Percentiles rank a stretch among this genome's conserved stretches.
These are phyloP conservation scores for Mamestra brassicae DNA, from an alignment of 2,888 invertebrate species.

Conservation along the genomic window DNA sequence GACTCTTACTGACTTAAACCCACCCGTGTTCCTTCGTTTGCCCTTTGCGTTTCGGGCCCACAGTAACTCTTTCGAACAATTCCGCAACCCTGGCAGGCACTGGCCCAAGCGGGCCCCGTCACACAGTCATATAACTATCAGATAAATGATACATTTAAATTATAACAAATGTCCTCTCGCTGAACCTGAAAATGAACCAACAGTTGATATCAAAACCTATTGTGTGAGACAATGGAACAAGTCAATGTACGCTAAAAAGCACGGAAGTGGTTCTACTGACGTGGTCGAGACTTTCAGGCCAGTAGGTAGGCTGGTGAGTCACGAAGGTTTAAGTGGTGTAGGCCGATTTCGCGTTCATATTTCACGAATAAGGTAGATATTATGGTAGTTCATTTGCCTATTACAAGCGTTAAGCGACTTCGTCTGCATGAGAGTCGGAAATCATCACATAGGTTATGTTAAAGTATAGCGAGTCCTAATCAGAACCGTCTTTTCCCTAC, in stretches of 20 bases:
- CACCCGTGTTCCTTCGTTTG: too few relatives aligned
- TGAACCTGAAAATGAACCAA: constrained; percentile 35
- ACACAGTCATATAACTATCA: constrained; percentile 1
- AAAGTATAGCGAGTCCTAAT: too few relatives aligned
- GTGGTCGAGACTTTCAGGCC: constrained; percentile 2
- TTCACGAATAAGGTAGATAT: neutral
- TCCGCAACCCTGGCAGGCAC: too few relatives aligned
- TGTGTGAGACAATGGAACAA: constrained; percentile 14
- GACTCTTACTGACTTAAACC: too few relatives aligned
- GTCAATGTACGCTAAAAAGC: constrained; percentile 18
- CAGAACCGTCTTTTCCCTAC: too few relatives aligned
- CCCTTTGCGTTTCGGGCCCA: too few relatives aligned
- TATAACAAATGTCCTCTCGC: constrained; percentile 3
- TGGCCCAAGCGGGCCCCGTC: neutral
- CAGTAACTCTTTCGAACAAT: too few relatives aligned
- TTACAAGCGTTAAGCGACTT: too few relatives aligned
- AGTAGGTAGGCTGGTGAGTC: neutral
- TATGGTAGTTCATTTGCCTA: too few relatives aligned
- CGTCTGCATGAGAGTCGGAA: too few relatives aligned
- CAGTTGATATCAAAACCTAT: constrained; percentile 29
- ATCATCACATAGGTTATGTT: too few relatives aligned
- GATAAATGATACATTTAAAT: constrained; percentile 5
- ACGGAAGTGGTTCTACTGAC: constrained; percentile 4
- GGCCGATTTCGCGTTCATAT: neutral
- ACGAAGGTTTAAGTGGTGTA: neutral